These are phyloP conservation scores for Papilio helenus DNA, from an alignment of 1,140 invertebrate genomes.

Conservation along the genomic window DNA sequence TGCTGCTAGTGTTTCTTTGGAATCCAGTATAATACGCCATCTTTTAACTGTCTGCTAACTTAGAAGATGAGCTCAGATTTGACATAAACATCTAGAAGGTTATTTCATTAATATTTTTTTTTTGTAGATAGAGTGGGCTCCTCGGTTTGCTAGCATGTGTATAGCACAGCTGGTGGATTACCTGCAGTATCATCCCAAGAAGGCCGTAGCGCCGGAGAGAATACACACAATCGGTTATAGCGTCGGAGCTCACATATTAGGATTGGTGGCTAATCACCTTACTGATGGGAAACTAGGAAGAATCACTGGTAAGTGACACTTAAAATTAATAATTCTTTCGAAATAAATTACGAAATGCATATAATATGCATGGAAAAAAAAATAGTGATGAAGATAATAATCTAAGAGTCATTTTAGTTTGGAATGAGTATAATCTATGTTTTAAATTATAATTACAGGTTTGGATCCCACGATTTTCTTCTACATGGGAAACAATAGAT, in stretches of 20 bases:
- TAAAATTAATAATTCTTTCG: background rate
- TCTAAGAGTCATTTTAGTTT: background rate
- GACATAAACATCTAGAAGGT: background rate
- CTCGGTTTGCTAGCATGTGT: constrained; percentile 91
- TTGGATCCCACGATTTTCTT: constrained; percentile 93
- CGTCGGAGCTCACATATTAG: constrained; percentile 93
- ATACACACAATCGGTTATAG: constrained; percentile 93
- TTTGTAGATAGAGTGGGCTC: constrained; percentile 91
- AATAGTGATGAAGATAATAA: background rate
- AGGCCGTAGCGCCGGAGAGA: constrained; percentile 87
- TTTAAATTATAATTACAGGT: constrained; percentile 77
- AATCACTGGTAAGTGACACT: constrained; percentile 87
- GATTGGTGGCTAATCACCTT: constrained; percentile 90
- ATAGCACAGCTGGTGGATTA: constrained; percentile 92
- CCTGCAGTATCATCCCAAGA: constrained; percentile 87
- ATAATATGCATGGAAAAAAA: too few species aligned
- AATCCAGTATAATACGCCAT: too few species aligned
- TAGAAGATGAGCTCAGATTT: background rate
- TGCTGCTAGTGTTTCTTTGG: too few species aligned
- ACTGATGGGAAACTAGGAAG: constrained; percentile 88
- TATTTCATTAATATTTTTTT: constrained; percentile 6
- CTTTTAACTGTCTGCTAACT: background rate
- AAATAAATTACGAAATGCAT: background rate
- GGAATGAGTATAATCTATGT: background rate
- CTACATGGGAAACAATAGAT: constrained; percentile 90